phyloP scores from a whole-genome alignment of 2,888 invertebrate species.

The Cremastinae sp. region DNA sequence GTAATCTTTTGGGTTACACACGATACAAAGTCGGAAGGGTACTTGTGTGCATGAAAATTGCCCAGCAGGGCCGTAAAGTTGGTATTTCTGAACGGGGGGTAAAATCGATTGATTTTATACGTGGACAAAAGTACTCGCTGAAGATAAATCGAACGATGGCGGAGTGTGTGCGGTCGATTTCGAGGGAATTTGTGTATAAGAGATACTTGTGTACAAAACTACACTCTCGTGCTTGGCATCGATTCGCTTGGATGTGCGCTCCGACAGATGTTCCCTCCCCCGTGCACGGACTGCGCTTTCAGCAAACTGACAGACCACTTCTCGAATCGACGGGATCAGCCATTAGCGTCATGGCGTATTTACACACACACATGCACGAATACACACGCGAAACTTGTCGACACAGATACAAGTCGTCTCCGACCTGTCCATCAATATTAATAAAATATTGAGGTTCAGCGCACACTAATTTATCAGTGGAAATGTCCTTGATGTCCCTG shows the following conservation, averaged over 20 bases:
- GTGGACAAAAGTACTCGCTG: neutral
- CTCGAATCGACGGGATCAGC: constrained; percentile 36
- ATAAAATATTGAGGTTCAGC: too few relatives aligned
- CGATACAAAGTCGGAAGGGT: too few relatives aligned
- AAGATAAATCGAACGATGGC: constrained; percentile 1
- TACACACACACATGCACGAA: neutral
- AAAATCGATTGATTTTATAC: constrained; percentile 17
- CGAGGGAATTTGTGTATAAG: too few relatives aligned
- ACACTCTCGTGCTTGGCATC: constrained; percentile 41
- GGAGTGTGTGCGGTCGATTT: constrained; percentile 31
- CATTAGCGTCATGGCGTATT: constrained; percentile 35
- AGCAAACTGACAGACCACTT: constrained; percentile 36
- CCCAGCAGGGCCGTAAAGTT: neutral
- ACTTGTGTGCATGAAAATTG: neutral
- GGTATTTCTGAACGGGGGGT: neutral
- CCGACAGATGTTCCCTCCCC: constrained; percentile 48
- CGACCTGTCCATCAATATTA: too few relatives aligned
- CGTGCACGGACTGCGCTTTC: constrained; percentile 30
- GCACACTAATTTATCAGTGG: too few relatives aligned
- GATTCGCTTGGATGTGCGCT: constrained; percentile 31
- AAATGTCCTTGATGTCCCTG: too few relatives aligned
- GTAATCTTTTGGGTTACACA: neutral
- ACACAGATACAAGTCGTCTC: too few relatives aligned
- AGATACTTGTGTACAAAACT: constrained; percentile 34
- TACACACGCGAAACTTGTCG: too few relatives aligned